phyloP scores from a whole-genome alignment of 2,113 vertebrate genomes.

The Thinocorus orbignyianus region DNA sequence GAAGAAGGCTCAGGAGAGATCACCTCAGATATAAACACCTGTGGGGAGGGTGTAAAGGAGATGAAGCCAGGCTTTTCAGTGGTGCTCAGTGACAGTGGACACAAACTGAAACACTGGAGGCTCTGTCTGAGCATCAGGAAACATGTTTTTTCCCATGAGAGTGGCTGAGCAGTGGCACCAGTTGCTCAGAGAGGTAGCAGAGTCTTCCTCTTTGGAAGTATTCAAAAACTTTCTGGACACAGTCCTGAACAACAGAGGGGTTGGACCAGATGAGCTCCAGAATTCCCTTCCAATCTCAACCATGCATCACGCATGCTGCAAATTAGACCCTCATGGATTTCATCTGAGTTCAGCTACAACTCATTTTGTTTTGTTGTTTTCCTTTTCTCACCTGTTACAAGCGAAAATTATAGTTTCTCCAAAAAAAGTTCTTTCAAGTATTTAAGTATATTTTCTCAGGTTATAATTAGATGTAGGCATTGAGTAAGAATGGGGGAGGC shows the following conservation, averaged over 20 bases:
- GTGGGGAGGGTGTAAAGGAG: not conserved
- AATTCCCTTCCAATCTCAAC: not conserved
- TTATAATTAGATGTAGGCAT: not conserved
- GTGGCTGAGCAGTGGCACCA: not conserved
- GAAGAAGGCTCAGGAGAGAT: not conserved
- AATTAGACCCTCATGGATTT: not conserved
- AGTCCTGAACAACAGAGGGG: accelerated
- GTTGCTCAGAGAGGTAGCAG: not conserved
- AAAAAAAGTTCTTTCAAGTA: not conserved
- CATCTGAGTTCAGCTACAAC: not conserved
- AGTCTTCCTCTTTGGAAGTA: not conserved
- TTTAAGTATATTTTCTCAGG: not conserved
- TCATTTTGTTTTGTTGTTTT: not conserved
- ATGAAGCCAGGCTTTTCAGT: not conserved
- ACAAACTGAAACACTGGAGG: not conserved
- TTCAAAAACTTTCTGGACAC: not conserved
- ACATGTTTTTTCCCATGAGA: not conserved
- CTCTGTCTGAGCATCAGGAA: not conserved
- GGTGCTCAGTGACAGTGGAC: not conserved
- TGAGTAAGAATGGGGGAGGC: not conserved
- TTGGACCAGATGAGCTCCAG: not conserved
- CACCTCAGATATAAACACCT: not conserved
- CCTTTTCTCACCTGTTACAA: not conserved
- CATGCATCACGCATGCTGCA: not conserved
- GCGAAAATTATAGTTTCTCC: not conserved